Evolutionary conservation across 2,888 invertebrate genomes (phyloP).

Genomic region (Podabrus alpinus): DNA sequence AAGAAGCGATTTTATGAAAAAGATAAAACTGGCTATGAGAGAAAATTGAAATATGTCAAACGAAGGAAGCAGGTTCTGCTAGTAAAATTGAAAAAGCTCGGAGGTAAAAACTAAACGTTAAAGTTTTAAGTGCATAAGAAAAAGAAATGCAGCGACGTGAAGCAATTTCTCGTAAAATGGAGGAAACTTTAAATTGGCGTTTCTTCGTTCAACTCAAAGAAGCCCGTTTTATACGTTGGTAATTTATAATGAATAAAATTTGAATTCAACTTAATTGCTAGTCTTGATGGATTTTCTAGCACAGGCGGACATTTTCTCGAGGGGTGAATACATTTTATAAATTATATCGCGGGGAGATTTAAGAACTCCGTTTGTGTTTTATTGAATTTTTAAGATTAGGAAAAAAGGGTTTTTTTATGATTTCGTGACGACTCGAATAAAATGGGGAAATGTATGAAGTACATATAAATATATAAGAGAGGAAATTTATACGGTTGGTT

Average conservation of each 20-base stretch:
- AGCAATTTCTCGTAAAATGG: conserved; percentile 34
- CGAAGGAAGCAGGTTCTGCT: not conserved
- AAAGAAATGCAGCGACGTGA: conserved; percentile 21
- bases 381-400: conserved; percentile 49
- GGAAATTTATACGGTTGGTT: conserved; percentile 20
- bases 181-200: conserved; percentile 57
- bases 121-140: not conserved
- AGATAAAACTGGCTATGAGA: not conserved
- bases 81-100: not conserved
- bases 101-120: not conserved
- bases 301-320: conserved; percentile 51
- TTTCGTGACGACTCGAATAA: not conserved
- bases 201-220: conserved; percentile 54
- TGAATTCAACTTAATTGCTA: conserved; percentile 58
- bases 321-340: conserved; percentile 47
- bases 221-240: conserved; percentile 56
- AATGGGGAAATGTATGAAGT: not conserved
- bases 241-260: conserved; percentile 59
- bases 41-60: not conserved
- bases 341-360: conserved; percentile 49
- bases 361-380: conserved; percentile 54
- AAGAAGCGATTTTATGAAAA: too few species aligned
- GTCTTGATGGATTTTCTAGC: conserved; percentile 55
- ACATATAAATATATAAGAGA: not conserved
- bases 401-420: not conserved